phyloP scores from a whole-genome alignment of 2,888 invertebrate genomes.

The Malthinus seriepunctatus region DNA sequence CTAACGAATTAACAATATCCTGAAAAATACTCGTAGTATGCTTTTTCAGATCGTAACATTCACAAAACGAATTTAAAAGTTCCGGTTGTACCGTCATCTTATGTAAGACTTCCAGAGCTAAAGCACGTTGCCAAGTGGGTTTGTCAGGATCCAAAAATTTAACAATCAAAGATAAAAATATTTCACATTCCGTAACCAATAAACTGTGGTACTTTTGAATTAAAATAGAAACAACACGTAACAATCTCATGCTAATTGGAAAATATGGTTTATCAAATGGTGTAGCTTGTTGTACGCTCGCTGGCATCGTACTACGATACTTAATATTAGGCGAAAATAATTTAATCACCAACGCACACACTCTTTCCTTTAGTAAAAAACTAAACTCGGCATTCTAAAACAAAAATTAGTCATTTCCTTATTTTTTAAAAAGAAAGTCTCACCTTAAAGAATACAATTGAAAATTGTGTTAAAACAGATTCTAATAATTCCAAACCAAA shows the following conservation, averaged over 20 bases:
- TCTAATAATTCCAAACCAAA: conserved; percentile 95
- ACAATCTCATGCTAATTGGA: conserved; percentile 93
- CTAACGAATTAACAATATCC: conserved; percentile 92
- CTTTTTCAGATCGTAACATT: conserved; percentile 93
- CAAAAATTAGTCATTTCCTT: conserved; percentile 7
- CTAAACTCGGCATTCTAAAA: conserved; percentile 91
- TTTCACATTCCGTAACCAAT: conserved; percentile 97
- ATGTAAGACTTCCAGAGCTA: conserved; percentile 94
- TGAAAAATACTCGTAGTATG: conserved; percentile 92
- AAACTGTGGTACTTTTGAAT: conserved; percentile 91
- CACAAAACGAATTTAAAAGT: conserved; percentile 87
- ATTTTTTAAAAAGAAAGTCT: conserved; percentile 2
- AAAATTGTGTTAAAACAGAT: conserved; percentile 86
- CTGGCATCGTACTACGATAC: conserved; percentile 67
- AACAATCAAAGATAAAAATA: conserved; percentile 93
- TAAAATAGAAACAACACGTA: conserved; percentile 90
- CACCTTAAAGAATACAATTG: conserved; percentile 83
- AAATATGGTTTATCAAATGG: conserved; percentile 91
- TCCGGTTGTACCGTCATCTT: conserved; percentile 90
- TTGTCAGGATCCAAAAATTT: conserved; percentile 98
- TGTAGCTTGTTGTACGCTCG: conserved; percentile 65
- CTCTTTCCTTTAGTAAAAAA: conserved; percentile 92
- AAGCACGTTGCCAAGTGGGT: conserved; percentile 93
- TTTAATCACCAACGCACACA: conserved; percentile 97
- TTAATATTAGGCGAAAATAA: conserved; percentile 99